Evolutionary conservation across 64 coral and sea anemone species (phyloP).

Genomic region (Montipora sp.): DNA sequence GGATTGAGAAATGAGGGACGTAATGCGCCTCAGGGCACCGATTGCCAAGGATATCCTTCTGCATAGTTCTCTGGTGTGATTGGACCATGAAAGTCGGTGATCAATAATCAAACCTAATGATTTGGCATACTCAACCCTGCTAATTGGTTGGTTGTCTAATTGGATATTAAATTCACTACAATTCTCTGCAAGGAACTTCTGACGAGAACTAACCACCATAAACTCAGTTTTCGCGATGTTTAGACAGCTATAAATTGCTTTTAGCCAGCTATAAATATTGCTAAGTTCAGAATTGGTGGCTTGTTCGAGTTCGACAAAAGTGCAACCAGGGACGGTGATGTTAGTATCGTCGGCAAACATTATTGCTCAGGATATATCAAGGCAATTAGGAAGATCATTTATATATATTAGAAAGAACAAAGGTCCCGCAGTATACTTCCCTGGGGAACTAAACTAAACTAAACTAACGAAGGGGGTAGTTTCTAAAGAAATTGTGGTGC

Average conservation of each 20-base stretch:
- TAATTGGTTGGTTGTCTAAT: no score
- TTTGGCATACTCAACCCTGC: no score
- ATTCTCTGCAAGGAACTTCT: constrained; percentile 1
- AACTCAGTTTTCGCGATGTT: constrained; percentile 7
- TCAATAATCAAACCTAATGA: no score
- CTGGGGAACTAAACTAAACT: neutral
- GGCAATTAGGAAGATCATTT: constrained; percentile 18
- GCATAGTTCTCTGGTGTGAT: no score
- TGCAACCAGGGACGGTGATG: neutral
- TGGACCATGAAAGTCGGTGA: no score
- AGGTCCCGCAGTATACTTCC: constrained; percentile 1
- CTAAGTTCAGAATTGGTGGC: no score
- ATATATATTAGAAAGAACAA: constrained; percentile 36
- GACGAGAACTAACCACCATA: neutral
- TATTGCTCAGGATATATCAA: neutral
- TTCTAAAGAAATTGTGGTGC: no score
- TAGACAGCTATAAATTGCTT: neutral
- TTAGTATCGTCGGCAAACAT: constrained; percentile 37
- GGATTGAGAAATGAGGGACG: no score
- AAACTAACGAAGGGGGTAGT: no score
- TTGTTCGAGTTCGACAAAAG: no score
- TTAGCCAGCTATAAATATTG: neutral
- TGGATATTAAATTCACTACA: neutral
- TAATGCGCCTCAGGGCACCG: no score
- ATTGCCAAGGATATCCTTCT: no score